Conservation (phyloP, 2,888 invertebrate genomes). For the Cryptus viduatorius region DNA sequence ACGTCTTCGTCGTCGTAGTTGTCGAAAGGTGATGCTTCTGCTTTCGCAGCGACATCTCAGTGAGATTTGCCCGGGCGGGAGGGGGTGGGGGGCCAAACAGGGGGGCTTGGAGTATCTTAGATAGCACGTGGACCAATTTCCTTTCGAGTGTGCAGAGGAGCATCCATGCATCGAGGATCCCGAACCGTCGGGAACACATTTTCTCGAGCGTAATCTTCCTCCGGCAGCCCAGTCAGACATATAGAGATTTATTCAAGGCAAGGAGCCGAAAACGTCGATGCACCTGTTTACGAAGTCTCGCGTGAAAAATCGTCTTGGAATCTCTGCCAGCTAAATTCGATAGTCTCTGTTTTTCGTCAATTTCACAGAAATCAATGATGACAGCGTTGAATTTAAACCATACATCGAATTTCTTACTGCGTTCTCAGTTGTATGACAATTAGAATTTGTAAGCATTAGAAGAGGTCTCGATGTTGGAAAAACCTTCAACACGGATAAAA, state of each 20-base stretch:
- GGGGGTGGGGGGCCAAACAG: no score
- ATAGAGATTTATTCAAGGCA: constrained; percentile 23
- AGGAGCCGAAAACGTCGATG: constrained; percentile 3
- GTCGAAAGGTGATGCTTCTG: constrained; percentile 56
- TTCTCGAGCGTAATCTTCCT: constrained; percentile 66
- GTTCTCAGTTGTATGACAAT: not conserved
- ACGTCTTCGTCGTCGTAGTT: constrained; percentile 48
- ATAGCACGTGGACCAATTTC: constrained; percentile 61
- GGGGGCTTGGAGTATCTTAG: constrained; percentile 37
- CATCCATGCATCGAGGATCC: constrained; percentile 78
- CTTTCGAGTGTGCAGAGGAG: constrained; percentile 66
- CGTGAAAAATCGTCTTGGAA: not conserved
- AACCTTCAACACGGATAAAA: not conserved
- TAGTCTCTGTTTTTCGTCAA: constrained; percentile 1
- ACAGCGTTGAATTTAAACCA: not conserved
- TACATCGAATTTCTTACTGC: not conserved
- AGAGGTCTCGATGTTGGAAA: not conserved
- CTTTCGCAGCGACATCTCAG: constrained; percentile 42
- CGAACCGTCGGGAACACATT: constrained; percentile 72
- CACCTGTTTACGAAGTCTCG: not conserved
- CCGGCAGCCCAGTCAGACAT: constrained; percentile 16
- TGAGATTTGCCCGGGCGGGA: not conserved
- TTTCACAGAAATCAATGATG: not conserved
- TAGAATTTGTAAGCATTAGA: not conserved
- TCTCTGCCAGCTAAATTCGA: not conserved